Evolutionary conservation across 2,113 vertebrate genomes (phyloP), one percentile per base, ranked within the genome.

Genomic region (Himantopus leucocephalus): DNA sequence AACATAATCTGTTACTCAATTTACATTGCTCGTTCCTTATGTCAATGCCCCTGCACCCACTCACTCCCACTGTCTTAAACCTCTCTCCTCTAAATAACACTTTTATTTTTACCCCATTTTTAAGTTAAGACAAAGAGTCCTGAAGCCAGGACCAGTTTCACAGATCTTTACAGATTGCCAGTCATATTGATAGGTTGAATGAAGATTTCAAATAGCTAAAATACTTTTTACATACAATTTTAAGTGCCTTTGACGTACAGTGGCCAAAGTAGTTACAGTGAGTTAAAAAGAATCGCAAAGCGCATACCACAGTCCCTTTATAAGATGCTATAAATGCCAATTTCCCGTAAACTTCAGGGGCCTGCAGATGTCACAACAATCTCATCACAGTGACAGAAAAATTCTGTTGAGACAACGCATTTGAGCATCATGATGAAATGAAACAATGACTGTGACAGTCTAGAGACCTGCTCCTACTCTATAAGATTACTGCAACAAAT

Each of bases 281-380:
- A 90, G 5, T 72, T 80, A 29, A 72, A 55, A 88, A 55, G 10
- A 76, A 52, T 37, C 12, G 6, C 13, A 27, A 53, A 90, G 21
- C 5, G 14, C 15, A 24, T 21, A 48, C 5, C 7, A 41, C 26
- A 75, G 50, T 34, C 58, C 29, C 27, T 52, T 73, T 41, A 48
- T 4, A 47, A 19, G 16, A 50, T 39, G 43, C 59, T 85, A 37
- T 15, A 29, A 81, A 88, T 55, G 47, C 14, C 74, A 71, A 56
- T 87, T 73, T 79, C 35, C 30, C 10, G 48, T 59, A 59, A 82
- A 41, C 34, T 94, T 80, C 35, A 41, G 34, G 34, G n/a, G 6
- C 23, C 71, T 75, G 62, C 21, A 56, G 16, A 60, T 92, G 52
- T 89, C 86, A 92, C 45, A 95, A 64, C n/a, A 74, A 91, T 85